Evolutionary conservation across 1,140 invertebrate genomes (phyloP).

Genomic region (Cydia pomonella): DNA sequence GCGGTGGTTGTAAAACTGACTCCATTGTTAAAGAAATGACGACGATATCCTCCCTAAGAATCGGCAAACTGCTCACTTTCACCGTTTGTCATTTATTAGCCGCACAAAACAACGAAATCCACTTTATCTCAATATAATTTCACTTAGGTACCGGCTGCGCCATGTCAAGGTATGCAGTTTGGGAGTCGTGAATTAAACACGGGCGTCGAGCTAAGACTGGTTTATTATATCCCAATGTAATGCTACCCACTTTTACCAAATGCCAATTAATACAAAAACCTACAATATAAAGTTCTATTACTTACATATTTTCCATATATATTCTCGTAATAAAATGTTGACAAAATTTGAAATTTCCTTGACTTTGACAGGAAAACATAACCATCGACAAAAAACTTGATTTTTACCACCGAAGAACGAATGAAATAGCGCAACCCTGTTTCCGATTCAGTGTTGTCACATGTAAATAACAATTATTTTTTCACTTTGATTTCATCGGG

Average conservation of each 20-base stretch:
- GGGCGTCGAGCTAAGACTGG: not conserved
- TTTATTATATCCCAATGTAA: not conserved
- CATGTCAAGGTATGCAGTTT: not conserved
- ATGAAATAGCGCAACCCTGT: too few relatives aligned
- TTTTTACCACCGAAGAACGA: too few relatives aligned
- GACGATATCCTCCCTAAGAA: not conserved
- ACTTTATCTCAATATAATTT: not conserved
- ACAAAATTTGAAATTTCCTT: too few relatives aligned
- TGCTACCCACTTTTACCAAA: not conserved
- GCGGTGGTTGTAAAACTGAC: conserved; percentile 31
- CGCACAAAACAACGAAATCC: not conserved
- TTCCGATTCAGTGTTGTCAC: too few relatives aligned
- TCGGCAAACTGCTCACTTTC: not conserved
- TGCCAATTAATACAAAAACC: not conserved
- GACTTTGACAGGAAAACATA: too few relatives aligned
- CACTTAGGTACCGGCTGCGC: conserved; percentile 26
- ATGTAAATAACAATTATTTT: too few relatives aligned
- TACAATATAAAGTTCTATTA: too few relatives aligned
- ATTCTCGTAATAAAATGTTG: too few relatives aligned
- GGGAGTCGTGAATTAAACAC: conserved; percentile 15
- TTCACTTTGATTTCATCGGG: too few relatives aligned
- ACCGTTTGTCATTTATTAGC: not conserved
- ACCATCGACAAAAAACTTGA: too few relatives aligned
- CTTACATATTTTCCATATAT: too few relatives aligned
- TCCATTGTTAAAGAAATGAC: conserved; percentile 21